Base-by-base conservation (phyloP, 2,797 vertebrate species). In the Rhabdophis nuchalis region DNA sequence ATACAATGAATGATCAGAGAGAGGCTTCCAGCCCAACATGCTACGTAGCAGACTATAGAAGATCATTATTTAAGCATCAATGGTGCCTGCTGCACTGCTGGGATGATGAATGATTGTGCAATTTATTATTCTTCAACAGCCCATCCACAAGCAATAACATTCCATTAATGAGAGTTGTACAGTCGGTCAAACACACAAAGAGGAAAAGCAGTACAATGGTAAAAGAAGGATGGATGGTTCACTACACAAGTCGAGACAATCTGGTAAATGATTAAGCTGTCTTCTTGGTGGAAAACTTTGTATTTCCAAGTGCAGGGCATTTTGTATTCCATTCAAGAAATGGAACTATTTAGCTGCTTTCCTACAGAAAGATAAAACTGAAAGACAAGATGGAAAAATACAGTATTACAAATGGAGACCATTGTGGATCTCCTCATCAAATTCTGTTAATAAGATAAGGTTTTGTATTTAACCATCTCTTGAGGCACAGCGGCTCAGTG, bases 151-250 rank as follows among this genome's bases (percentile, higher is more conserved):
- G 99, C 97, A 99, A 98, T 98, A 99, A 99, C 96, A 99, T 99
- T 96, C 99, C 99, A 7, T 97, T 99, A 93, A 99, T 99, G 99
- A 96, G 99, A 96, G 98, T 99, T n/a, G 99, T 99, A 25, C 99
- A 99, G 95, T 99, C 99, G 0, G 97, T 99, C 95, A 99, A 99
- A 96, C 99, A 99, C 95, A 99, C 98, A 29, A 99, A 99, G 97
- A 98, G 99, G 98, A 99, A 98, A 98, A 99, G 98, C 97, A 99
- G 99, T 97, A 99, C 97, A n/a, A 98, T 99, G 97, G 98, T 99
- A 97, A 99, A 99, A 97, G 99, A 99, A 96, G 99, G 99, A 12
- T 99, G 99, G 99, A 99, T 99, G 98, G 99, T 99, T 90, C 99
- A 99, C 95, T 99, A 98, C 91, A 99, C 98, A 95, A 99, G 98